Percentiles rank a stretch among this genome's conserved stretches.
phyloP scores from a whole-genome alignment of 1,140 invertebrate genomes.

The Phocides pigmalion region DNA sequence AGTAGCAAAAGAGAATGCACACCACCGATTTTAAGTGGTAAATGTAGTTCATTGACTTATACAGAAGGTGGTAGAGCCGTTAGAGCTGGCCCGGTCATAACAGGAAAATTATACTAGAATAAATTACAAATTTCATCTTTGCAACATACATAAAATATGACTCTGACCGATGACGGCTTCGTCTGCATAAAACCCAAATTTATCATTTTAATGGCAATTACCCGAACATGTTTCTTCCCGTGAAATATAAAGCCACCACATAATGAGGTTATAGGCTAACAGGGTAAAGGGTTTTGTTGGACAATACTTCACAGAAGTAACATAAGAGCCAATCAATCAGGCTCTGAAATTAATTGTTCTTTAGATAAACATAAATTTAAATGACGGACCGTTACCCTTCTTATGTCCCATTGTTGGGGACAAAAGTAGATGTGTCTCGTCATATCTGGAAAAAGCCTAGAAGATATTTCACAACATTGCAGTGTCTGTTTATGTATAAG shows the following conservation, averaged over 20 bases:
- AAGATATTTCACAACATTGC: no score
- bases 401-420: no score
- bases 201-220: slow-evolving; percentile 36
- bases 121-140: slow-evolving; percentile 12
- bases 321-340: not conserved
- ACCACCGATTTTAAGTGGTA: no score
- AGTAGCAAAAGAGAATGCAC: no score
- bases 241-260: slow-evolving; percentile 24
- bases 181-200: slow-evolving; percentile 8
- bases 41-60: no score
- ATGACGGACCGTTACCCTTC: no score
- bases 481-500: no score
- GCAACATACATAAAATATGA: not conserved
- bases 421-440: no score
- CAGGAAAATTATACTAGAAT: not conserved
- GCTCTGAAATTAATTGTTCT: not conserved
- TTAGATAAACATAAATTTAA: not conserved
- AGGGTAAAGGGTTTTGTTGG: slow-evolving; percentile 7
- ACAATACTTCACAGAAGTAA: slow-evolving; percentile 4
- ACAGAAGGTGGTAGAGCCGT: no score
- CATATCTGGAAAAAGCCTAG: no score
- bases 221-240: slow-evolving; percentile 1
- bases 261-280: slow-evolving; percentile 50
- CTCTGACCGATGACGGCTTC: slow-evolving; percentile 4
- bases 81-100: no score